Evolutionary conservation across 2,797 vertebrate species (phyloP).

Genomic region (Caiman crocodilus): DNA sequence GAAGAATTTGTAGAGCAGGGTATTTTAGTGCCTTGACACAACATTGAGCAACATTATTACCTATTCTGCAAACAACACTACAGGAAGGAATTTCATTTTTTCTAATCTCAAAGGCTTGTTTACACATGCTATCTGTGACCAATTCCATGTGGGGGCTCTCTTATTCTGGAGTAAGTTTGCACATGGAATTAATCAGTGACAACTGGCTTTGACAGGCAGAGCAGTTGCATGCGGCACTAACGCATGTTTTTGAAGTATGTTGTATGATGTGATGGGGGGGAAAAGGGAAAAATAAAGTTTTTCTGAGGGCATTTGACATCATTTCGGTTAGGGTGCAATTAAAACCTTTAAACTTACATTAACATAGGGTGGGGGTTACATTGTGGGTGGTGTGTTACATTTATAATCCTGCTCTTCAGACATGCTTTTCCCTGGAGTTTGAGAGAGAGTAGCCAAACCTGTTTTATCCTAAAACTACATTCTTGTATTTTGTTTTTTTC

Average conservation of each 20-base stretch:
- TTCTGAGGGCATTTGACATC: not conserved
- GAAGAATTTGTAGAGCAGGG: not conserved
- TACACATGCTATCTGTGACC: not conserved
- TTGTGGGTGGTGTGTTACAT: not conserved
- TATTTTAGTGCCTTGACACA: not conserved
- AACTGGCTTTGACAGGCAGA: not conserved
- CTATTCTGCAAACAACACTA: not conserved
- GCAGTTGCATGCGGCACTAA: not conserved
- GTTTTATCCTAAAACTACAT: not conserved
- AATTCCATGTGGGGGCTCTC: not conserved
- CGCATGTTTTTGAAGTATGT: not conserved
- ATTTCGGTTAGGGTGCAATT: not conserved
- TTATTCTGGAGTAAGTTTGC: not conserved
- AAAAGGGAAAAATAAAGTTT: not conserved
- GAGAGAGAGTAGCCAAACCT: not conserved
- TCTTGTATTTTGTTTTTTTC: not conserved
- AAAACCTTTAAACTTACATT: not conserved
- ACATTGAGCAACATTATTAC: not conserved
- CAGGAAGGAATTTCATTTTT: not conserved
- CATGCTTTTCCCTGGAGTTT: not conserved
- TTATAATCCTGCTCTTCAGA: not conserved
- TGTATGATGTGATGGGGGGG: not conserved
- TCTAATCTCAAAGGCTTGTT: not conserved
- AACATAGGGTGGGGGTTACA: not conserved
- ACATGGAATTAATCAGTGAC: not conserved